phyloP scores from a whole-genome alignment of 2,113 vertebrate species.

The Eulemur macaco region DNA sequence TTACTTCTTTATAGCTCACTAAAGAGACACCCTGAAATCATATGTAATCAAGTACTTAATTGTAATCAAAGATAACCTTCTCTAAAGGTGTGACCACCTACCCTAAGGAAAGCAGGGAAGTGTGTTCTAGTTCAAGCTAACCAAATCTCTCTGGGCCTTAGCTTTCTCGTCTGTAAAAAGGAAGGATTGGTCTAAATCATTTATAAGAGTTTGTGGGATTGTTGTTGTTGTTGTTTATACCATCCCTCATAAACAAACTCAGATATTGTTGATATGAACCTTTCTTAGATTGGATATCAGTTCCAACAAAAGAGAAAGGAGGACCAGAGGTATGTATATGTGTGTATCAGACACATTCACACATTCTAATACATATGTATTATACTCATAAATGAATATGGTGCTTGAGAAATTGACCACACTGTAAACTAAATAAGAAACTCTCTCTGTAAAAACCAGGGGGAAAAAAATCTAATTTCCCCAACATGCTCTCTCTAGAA shows the following conservation, averaged over 20 bases:
- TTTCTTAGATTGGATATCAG: not conserved
- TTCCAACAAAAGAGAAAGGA: not conserved
- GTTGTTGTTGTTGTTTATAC: not conserved
- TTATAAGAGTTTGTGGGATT: not conserved
- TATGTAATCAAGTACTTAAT: constrained; percentile 15
- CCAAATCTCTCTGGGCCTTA: not conserved
- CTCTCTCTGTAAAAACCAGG: not conserved
- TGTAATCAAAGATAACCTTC: constrained; percentile 16
- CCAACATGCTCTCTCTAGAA: not conserved
- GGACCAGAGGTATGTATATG: not conserved
- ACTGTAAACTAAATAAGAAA: constrained; percentile 38
- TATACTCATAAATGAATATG: constrained; percentile 22
- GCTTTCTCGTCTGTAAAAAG: constrained; percentile 30
- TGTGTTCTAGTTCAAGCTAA: constrained; percentile 7
- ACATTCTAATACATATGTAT: not conserved
- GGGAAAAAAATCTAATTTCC: not conserved
- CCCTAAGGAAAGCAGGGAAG: not conserved
- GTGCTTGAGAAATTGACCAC: not conserved
- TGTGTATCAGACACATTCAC: not conserved
- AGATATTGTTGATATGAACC: not conserved
- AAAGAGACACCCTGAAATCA: not conserved
- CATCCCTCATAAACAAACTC: constrained; percentile 5
- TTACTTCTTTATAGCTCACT: constrained; percentile 32
- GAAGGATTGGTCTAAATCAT: not conserved
- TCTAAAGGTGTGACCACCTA: not conserved